phyloP scores from a whole-genome alignment of 2,113 vertebrate genomes.

The Heliornis fulica region DNA sequence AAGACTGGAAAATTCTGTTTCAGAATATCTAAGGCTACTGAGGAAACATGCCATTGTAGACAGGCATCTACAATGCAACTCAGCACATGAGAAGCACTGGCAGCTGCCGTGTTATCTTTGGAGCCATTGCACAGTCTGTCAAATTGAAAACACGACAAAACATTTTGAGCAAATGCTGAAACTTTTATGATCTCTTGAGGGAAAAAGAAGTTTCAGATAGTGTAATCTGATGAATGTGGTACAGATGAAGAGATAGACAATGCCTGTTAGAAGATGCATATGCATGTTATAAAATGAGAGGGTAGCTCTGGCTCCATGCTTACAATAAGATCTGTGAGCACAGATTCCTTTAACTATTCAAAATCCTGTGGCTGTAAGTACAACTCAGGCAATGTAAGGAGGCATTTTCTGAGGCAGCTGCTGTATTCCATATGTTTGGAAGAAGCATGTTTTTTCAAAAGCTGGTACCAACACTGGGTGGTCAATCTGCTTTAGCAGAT shows the following conservation, averaged over 20 bases:
- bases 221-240: conserved; percentile 53
- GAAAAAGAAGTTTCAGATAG: conserved; percentile 30
- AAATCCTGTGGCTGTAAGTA: not conserved
- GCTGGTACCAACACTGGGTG: not conserved
- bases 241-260: conserved; percentile 46
- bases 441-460: not conserved
- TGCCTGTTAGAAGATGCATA: conserved; percentile 48
- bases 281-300: conserved; percentile 25
- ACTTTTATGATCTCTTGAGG: conserved; percentile 58
- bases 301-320: not conserved
- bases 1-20: conserved; percentile 40
- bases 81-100: conserved; percentile 21
- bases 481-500: not conserved
- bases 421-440: no score
- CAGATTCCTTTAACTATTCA: not conserved
- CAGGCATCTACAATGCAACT: conserved; percentile 11
- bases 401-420: not conserved
- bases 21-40: not conserved
- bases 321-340: not conserved
- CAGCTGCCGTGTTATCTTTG: conserved; percentile 56
- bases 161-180: conserved; percentile 45
- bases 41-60: conserved; percentile 26
- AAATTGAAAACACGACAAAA: conserved; percentile 48
- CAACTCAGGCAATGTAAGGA: not conserved
- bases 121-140: conserved; percentile 6